Evolutionary conservation across 2,113 vertebrate genomes (phyloP).

Genomic region (Macaca mulatta): DNA sequence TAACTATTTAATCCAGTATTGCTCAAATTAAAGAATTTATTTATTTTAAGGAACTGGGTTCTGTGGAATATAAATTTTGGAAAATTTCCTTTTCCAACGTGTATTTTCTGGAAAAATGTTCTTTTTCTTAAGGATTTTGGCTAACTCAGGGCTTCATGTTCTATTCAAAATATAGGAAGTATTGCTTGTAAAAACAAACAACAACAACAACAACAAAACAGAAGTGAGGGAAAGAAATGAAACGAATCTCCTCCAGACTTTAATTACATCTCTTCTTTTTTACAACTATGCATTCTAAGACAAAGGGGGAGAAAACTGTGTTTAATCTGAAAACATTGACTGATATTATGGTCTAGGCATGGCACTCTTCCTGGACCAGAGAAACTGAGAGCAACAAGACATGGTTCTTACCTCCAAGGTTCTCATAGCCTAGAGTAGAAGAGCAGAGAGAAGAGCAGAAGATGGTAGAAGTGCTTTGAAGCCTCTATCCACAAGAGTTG

Average conservation of each 20-base stretch:
- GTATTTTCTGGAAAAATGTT: neutral
- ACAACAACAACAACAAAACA: no score
- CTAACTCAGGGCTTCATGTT: neutral
- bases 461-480: fast-evolving
- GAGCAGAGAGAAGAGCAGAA: neutral
- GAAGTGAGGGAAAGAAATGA: neutral
- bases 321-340: neutral
- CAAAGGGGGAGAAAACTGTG: neutral
- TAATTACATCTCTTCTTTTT: neutral
- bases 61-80: neutral
- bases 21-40: neutral
- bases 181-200: neutral
- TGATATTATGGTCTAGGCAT: neutral
- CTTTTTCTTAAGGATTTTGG: neutral
- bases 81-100: neutral
- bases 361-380: neutral
- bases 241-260: neutral
- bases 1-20: neutral
- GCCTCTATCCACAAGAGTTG: no score
- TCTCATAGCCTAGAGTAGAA: neutral
- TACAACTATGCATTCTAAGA: neutral
- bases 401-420: neutral
- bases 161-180: neutral
- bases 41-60: neutral
- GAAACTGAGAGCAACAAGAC: fast-evolving